Percentiles rank a stretch among this genome's conserved stretches.
These are phyloP conservation scores for Sisor rabdophorus DNA, from an alignment of 2,113 vertebrate species.

Conservation along the genomic window DNA sequence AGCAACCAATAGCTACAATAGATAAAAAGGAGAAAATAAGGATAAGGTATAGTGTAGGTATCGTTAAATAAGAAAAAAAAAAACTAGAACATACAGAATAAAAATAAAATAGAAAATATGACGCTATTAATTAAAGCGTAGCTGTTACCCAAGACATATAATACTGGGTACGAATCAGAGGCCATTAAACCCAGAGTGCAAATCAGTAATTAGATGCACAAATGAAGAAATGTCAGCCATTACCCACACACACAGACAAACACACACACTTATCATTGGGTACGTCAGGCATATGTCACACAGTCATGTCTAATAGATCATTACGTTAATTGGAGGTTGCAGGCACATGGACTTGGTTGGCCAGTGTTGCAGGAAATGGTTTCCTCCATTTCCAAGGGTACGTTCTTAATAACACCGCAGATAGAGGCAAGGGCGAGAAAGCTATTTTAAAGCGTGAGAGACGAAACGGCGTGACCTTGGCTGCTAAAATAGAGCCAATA, in stretches of 20 bases:
- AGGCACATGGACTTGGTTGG: background rate
- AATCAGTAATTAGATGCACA: slow-evolving; percentile 66
- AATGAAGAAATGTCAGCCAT: slow-evolving; percentile 64
- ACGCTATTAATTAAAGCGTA: slow-evolving; percentile 2
- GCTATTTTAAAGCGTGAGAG: background rate
- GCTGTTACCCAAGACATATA: slow-evolving; percentile 20
- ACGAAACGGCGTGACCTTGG: background rate
- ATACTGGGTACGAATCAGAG: slow-evolving; percentile 39
- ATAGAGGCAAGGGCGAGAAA: background rate
- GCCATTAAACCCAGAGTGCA: slow-evolving; percentile 58
- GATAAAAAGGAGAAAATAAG: slow-evolving; percentile 52
- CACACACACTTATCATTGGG: slow-evolving; percentile 1
- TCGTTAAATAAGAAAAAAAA: slow-evolving; percentile 40
- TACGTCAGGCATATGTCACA: background rate
- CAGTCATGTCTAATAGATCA: slow-evolving; percentile 12
- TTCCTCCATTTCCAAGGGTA: background rate
- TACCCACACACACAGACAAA: slow-evolving; percentile 53
- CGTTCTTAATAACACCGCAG: background rate
- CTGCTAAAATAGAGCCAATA: background rate
- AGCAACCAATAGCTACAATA: slow-evolving; percentile 60
- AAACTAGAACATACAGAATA: slow-evolving; percentile 18
- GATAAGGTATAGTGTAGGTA: slow-evolving; percentile 51
- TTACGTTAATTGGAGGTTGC: slow-evolving; percentile 26
- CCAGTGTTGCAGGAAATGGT: background rate
- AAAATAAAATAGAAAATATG: background rate